Conservation (phyloP, 2,797 vertebrate species). For the Glyptemys insculpta region DNA sequence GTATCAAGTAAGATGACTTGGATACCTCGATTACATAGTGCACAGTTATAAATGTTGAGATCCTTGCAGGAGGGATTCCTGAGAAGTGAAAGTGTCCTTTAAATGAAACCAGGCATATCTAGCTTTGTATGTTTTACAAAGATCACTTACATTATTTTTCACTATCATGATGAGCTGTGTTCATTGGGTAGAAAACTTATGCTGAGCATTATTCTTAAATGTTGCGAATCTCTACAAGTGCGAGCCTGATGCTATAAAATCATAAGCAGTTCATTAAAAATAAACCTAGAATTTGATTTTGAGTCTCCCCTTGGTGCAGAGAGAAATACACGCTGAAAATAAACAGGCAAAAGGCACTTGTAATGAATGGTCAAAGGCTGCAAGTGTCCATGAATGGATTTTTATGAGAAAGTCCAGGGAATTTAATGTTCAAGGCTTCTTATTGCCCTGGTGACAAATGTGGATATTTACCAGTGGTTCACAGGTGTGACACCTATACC, state of each 20-base stretch:
- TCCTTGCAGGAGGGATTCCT: not conserved
- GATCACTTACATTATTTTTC: not conserved
- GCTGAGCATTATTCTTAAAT: not conserved
- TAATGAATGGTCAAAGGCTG: fast-evolving
- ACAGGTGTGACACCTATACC: not conserved
- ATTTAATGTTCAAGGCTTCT: not conserved
- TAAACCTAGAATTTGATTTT: not conserved
- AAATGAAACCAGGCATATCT: fast-evolving
- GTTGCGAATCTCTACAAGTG: not conserved
- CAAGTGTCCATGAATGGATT: fast-evolving
- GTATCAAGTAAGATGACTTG: not conserved
- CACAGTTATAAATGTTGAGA: not conserved
- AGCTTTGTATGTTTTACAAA: not conserved
- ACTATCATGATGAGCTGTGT: fast-evolving
- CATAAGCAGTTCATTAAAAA: not conserved
- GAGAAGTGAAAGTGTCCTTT: not conserved
- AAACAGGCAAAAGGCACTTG: not conserved
- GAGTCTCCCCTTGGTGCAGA: fast-evolving
- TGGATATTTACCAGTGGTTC: not conserved
- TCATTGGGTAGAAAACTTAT: not conserved
- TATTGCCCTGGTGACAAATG: not conserved
- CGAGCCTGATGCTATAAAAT: not conserved
- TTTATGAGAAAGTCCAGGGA: not conserved
- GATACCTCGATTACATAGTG: not conserved
- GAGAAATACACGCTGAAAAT: too few relatives aligned